A percentile compares a stretch with the other conserved stretches of the same genome.
Evolutionary conservation across 2,113 vertebrate genomes (phyloP).

Genomic region (Cyprinodon tularosa): DNA sequence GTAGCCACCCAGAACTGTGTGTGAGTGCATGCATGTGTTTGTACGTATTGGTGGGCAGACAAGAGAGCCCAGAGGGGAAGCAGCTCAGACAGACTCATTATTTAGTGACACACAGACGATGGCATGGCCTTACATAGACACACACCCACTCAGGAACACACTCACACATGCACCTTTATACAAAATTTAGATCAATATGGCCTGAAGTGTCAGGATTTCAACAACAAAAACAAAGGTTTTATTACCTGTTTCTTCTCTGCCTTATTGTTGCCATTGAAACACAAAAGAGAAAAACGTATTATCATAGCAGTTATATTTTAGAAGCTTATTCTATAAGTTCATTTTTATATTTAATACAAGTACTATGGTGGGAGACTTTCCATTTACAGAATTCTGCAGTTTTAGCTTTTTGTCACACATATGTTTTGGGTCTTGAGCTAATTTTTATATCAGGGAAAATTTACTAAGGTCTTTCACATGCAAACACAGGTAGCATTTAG

Average conservation of each 20-base stretch:
- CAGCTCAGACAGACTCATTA: constrained; percentile 75
- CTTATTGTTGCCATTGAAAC: constrained; percentile 1
- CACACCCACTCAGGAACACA: constrained; percentile 24
- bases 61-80: constrained; percentile 66
- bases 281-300: constrained; percentile 4
- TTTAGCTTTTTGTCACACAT: background rate
- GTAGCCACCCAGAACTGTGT: constrained; percentile 34
- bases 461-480: background rate
- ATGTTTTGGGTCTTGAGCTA: background rate
- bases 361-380: background rate
- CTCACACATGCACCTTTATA: constrained; percentile 17
- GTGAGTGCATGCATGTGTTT: constrained; percentile 10
- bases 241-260: constrained; percentile 27
- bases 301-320: constrained; percentile 1
- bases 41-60: constrained; percentile 48
- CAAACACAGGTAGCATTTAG: no score
- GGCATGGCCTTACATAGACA: constrained; percentile 43
- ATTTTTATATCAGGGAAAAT: background rate
- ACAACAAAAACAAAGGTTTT: constrained; percentile 47
- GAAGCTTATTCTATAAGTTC: background rate
- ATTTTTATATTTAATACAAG: background rate
- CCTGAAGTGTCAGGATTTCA: constrained; percentile 50
- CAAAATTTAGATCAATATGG: constrained; percentile 37
- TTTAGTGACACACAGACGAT: constrained; percentile 71
- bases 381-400: no score